Percentiles rank a stretch among this genome's conserved stretches.
Evolutionary conservation across 1,140 invertebrate species (phyloP).

Genomic region (Solen grandis): DNA sequence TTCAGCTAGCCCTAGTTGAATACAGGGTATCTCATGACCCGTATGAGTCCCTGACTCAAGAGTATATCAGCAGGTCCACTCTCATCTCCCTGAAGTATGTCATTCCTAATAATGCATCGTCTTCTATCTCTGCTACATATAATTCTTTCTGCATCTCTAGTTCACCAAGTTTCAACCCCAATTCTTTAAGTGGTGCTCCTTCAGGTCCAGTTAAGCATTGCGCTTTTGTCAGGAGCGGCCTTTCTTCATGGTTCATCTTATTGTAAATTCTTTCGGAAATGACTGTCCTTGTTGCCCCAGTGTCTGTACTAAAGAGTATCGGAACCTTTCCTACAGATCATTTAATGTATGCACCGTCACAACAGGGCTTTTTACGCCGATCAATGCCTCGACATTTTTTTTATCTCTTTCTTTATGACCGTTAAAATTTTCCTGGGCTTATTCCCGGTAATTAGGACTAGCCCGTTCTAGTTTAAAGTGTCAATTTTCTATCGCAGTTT

Average conservation of each 20-base stretch:
- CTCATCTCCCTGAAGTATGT: not conserved
- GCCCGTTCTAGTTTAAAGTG: no score
- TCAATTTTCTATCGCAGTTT: no score
- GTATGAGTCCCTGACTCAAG: not conserved
- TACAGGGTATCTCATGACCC: no score
- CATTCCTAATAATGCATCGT: conserved; percentile 23
- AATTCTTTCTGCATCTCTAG: conserved; percentile 1
- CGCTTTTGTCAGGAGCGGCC: not conserved
- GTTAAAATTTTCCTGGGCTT: no score
- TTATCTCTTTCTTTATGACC: no score
- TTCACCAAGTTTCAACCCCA: conserved; percentile 5
- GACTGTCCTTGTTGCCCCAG: not conserved
- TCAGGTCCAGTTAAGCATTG: not conserved
- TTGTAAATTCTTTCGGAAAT: conserved; percentile 6
- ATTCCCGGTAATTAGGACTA: no score
- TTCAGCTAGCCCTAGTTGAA: no score
- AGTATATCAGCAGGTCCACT: not conserved
- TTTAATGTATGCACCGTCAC: no score
- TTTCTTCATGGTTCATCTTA: not conserved
- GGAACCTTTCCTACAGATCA: no score
- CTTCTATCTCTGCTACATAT: conserved; percentile 36
- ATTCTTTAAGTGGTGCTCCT: not conserved
- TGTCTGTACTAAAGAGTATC: conserved; percentile 11
- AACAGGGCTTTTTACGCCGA: no score
- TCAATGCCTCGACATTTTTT: no score